phyloP scores from a whole-genome alignment of 2,797 vertebrate species.

The Cossypha dichroa region DNA sequence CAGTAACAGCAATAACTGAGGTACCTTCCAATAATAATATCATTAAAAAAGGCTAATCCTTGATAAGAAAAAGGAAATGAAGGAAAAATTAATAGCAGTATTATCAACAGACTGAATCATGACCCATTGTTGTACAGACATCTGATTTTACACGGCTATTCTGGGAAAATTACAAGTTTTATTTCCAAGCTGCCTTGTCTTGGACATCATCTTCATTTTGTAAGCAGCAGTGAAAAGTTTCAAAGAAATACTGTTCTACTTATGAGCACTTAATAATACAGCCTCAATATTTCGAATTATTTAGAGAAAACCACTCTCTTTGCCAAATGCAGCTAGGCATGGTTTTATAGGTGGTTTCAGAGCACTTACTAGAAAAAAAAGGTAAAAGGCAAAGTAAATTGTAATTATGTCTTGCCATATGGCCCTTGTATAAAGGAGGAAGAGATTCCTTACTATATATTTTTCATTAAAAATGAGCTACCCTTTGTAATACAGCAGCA shows the following conservation, averaged over 20 bases:
- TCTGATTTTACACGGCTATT: not conserved
- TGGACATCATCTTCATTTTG: not conserved
- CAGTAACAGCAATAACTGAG: not conserved
- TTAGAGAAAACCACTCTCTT: not conserved
- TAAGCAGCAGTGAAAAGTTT: not conserved
- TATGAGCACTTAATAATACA: constrained; percentile 1
- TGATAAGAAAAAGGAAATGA: not conserved
- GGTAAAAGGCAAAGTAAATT: not conserved
- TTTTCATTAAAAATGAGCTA: not conserved
- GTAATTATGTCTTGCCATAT: not conserved
- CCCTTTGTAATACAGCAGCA: not conserved
- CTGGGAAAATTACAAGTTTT: not conserved
- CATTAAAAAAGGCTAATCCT: not conserved
- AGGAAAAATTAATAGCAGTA: not conserved
- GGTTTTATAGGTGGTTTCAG: not conserved
- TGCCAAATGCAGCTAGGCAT: not conserved
- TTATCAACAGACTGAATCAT: not conserved
- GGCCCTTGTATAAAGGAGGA: not conserved
- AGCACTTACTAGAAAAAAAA: not conserved
- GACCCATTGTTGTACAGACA: not conserved
- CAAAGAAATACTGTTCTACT: not conserved
- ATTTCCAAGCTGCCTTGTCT: not conserved
- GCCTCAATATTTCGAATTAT: not conserved
- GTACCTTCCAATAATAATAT: not conserved
- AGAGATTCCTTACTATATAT: not conserved